phyloP scores from a whole-genome alignment of 2,888 invertebrate genomes.

The Exocentrus adspersus region DNA sequence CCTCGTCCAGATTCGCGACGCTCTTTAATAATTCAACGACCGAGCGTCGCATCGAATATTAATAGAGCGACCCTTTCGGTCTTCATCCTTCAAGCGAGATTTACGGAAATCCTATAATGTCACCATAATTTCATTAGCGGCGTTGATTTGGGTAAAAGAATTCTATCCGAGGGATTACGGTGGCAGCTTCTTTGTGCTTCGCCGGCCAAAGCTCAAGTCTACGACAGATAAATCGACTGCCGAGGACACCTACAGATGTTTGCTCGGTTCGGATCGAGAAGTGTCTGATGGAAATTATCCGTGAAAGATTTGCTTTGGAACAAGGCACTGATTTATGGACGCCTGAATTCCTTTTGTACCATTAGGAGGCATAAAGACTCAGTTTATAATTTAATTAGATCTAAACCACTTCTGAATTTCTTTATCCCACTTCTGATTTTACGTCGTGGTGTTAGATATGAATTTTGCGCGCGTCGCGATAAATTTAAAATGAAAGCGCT shows the following conservation, averaged over 20 bases:
- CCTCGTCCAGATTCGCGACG: background rate
- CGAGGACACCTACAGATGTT: background rate
- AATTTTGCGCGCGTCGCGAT: background rate
- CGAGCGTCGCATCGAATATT: background rate
- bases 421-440: background rate
- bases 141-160: constrained; percentile 16
- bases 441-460: background rate
- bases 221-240: background rate
- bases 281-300: too few species aligned
- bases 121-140: constrained; percentile 22
- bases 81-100: constrained; percentile 16
- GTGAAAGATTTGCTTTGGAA: too few species aligned
- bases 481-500: background rate
- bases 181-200: background rate
- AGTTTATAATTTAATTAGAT: too few species aligned
- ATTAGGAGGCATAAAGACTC: too few species aligned
- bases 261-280: too few species aligned
- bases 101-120: constrained; percentile 25
- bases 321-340: too few species aligned
- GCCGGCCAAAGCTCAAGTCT: background rate
- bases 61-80: constrained; percentile 18
- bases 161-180: background rate
- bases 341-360: too few species aligned
- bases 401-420: background rate
- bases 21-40: background rate